Percentiles rank a stretch among this genome's conserved stretches.
Evolutionary conservation across 2,113 vertebrate genomes (phyloP).

Genomic region (Malurus cyaneus): DNA sequence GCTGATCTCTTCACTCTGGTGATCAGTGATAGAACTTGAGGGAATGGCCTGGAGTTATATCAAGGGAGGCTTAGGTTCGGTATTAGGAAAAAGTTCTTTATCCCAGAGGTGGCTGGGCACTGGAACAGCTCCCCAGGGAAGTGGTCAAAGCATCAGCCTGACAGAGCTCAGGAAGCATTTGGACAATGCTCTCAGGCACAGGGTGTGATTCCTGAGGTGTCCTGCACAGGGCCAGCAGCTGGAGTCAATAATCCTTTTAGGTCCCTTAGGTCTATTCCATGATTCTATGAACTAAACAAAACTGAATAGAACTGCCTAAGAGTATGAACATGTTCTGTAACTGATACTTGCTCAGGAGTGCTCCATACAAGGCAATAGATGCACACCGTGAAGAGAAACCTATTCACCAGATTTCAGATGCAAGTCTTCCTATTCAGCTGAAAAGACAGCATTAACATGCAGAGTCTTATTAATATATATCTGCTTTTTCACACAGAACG

Average conservation of each 20-base stretch:
- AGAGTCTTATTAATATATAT: neutral
- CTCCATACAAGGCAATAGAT: neutral
- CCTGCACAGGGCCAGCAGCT: neutral
- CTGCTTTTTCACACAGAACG: fast-evolving
- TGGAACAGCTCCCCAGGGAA: neutral
- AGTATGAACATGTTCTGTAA: neutral
- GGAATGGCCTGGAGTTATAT: neutral
- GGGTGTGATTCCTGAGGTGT: neutral
- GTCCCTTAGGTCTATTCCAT: neutral
- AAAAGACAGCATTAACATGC: neutral
- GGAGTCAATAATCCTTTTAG: neutral
- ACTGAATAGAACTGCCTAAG: neutral
- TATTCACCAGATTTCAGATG: neutral
- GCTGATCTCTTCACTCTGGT: too few relatives aligned
- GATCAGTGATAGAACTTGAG: neutral
- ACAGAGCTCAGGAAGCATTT: neutral
- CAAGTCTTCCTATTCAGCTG: neutral
- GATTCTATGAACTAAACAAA: neutral
- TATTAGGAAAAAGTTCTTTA: neutral
- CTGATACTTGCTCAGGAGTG: neutral
- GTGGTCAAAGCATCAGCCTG: neutral
- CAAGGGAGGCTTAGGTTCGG: neutral
- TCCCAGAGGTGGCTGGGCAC: fast-evolving
- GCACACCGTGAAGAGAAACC: neutral
- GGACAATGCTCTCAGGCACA: neutral